phyloP scores from a whole-genome alignment of 2,113 vertebrate species.

The Neotragus pygmaeus region DNA sequence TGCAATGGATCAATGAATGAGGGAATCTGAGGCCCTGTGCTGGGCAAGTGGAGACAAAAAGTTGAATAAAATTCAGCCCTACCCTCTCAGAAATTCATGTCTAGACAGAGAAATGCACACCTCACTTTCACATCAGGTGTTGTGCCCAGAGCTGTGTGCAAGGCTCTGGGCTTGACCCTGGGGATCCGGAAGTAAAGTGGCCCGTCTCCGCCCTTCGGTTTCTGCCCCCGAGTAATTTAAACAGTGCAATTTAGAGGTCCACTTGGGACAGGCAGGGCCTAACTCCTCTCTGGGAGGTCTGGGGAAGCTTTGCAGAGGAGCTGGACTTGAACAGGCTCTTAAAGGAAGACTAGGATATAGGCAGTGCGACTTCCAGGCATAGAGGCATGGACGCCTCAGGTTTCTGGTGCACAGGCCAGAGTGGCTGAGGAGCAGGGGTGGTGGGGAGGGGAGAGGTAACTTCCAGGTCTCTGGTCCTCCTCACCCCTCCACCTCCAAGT shows the following conservation, averaged over 20 bases:
- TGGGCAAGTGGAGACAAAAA: background rate
- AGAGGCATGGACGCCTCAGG: background rate
- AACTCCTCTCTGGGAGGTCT: background rate
- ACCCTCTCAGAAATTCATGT: background rate
- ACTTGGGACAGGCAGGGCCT: background rate
- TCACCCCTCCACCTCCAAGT: background rate
- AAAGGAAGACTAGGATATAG: background rate
- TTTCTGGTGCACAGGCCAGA: background rate
- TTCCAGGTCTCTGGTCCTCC: background rate
- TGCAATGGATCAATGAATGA: background rate
- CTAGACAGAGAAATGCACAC: background rate
- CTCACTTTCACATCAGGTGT: background rate
- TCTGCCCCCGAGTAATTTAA: background rate
- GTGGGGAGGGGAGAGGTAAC: background rate
- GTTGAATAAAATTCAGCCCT: background rate
- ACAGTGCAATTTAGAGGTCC: background rate
- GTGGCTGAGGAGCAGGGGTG: background rate
- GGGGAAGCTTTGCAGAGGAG: background rate
- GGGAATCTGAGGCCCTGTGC: background rate
- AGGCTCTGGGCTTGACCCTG: background rate
- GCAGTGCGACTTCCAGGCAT: background rate
- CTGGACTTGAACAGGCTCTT: background rate
- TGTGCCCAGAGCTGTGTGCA: background rate
- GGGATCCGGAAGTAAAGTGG: background rate
- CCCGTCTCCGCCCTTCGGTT: background rate